phyloP scores from a whole-genome alignment of 2,888 invertebrate genomes.

The Antheraea assamensis region DNA sequence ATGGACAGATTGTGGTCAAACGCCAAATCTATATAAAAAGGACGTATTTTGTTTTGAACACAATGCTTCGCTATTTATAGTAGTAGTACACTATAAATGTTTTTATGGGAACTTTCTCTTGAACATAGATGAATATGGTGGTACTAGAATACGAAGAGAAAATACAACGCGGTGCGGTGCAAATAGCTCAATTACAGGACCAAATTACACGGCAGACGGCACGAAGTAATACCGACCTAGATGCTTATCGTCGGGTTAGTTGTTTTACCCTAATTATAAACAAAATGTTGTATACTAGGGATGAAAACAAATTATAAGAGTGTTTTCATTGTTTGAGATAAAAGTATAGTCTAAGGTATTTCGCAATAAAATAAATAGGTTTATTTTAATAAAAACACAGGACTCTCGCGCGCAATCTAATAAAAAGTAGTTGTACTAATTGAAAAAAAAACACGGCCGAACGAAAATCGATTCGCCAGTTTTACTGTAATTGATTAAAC shows the following conservation, averaged over 20 bases:
- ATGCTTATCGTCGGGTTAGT: constrained; percentile 67
- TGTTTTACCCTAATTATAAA: background rate
- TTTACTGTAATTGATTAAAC: too few species aligned
- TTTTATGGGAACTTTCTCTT: constrained; percentile 3
- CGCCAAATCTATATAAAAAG: too few species aligned
- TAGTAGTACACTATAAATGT: background rate
- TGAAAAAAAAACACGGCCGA: too few species aligned
- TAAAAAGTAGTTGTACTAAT: too few species aligned
- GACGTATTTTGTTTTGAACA: background rate
- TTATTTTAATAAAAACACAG: background rate
- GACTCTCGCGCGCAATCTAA: too few species aligned
- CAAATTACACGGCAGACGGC: constrained; percentile 61
- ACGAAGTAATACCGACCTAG: constrained; percentile 63
- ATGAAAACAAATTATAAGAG: background rate
- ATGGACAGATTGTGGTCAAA: too few species aligned
- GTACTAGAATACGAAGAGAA: constrained; percentile 77
- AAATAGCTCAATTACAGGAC: constrained; percentile 63
- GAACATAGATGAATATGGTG: constrained; percentile 64
- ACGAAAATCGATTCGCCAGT: too few species aligned
- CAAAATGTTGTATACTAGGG: background rate
- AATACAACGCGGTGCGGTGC: constrained; percentile 64
- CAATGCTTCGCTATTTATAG: background rate
- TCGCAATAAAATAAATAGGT: background rate
- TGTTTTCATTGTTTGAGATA: background rate
- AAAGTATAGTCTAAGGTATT: background rate